Evolutionary conservation across 2,797 vertebrate genomes (phyloP).

Genomic region (Sciurus vulgaris): DNA sequence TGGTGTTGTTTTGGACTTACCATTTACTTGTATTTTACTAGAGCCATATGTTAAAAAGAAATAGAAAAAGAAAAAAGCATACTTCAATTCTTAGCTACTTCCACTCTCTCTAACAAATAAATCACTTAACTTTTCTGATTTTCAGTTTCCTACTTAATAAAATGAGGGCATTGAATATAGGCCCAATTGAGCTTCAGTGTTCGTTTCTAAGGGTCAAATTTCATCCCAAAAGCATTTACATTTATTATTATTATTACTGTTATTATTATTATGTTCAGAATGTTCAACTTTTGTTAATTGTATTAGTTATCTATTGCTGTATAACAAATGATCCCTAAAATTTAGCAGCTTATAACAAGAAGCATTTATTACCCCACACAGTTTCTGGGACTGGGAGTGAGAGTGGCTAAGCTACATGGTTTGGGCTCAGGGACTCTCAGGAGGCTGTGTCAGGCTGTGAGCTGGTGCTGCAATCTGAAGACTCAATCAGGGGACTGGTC

Average conservation of each 20-base stretch:
- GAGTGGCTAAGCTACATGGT: not conserved
- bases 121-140: conserved; percentile 20
- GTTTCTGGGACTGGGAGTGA: not conserved
- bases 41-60: conserved; percentile 35
- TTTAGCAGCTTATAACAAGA: not conserved
- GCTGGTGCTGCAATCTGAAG: not conserved
- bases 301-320: conserved; percentile 25
- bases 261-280: conserved; percentile 19
- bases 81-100: not conserved
- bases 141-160: conserved; percentile 36
- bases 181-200: not conserved
- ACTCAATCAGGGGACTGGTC: not conserved
- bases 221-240: conserved; percentile 16
- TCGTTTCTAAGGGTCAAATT: conserved; percentile 5
- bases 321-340: not conserved
- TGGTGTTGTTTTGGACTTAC: conserved; percentile 27
- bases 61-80: conserved; percentile 1
- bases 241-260: not conserved
- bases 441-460: not conserved
- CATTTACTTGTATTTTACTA: conserved; percentile 54
- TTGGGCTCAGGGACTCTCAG: not conserved
- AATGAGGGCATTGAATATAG: conserved; percentile 15
- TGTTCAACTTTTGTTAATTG: not conserved
- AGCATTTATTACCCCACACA: not conserved
- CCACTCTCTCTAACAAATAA: not conserved